Evolutionary conservation across 1,140 invertebrate species (phyloP), one percentile per base, ranked within the genome.

Genomic region (Drosophila melanica): DNA sequence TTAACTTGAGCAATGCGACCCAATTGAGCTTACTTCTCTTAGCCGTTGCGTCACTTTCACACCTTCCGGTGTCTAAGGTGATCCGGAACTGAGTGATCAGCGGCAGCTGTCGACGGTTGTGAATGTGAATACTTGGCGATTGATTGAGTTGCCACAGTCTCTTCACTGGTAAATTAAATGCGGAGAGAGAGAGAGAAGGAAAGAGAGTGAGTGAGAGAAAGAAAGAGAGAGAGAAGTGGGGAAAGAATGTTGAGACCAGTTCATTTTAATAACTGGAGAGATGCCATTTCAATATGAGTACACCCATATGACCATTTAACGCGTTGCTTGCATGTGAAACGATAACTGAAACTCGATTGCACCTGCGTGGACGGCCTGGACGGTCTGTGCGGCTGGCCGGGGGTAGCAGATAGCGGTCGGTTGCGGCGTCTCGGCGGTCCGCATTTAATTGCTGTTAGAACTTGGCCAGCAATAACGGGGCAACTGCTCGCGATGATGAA

Each of bases 381-480:
- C 9, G 51, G 27, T 16, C 30, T 14, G 42, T 6, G 18, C 4
- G n/a, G 14, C 30, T 14, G 42, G 3, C 12, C 4, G n/a, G 14
- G 14, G 23, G 10, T 7, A 18, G 11, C 14, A 37, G 51, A 23
- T 14, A 54, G 18, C 20, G 8, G 27, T 51, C n/a, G n/a, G 48
- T 3, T 14, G 44, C 41, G 55, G 23, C 41, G 55, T 44, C 27
- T 58, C n/a, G 37, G 47, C 11, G 57, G 14, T 33, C 70, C 27
- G 33, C 55, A 63, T 75, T 87, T 87, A 87, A 87, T 87, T 87
- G 82, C 85, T 89, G 73, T 87, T 87, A 87, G 84, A 87, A 89
- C 79, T 87, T 89, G 82, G 82, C 79, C 79, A 79, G 73, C 73
- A 75, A 89, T 89, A 87, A 87, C 84, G 84, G 84, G 30, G 42